These are phyloP conservation scores for Rousettus leschenaultii DNA, from an alignment of 2,113 vertebrate genomes.

Conservation along the genomic window DNA sequence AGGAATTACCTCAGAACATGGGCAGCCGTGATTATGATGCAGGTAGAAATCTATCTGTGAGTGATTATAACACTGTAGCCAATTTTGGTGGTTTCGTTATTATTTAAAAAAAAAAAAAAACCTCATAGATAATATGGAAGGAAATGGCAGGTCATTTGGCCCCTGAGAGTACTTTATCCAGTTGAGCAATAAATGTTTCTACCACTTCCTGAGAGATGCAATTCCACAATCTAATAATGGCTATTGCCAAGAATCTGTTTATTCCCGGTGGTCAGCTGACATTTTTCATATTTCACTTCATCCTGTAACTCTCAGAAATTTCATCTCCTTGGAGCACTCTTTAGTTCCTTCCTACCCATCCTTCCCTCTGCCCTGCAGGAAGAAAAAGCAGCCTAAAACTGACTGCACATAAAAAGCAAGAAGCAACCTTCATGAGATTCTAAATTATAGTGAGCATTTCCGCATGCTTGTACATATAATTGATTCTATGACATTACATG, in stretches of 20 bases:
- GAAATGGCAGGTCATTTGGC: constrained; percentile 64
- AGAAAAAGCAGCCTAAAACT: background rate
- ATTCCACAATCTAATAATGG: constrained; percentile 51
- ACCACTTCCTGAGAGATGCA: constrained; percentile 69
- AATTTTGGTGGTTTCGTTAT: constrained; percentile 48
- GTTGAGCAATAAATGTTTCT: constrained; percentile 63
- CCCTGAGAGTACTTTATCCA: constrained; percentile 57
- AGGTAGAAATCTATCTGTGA: background rate
- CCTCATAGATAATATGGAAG: constrained; percentile 65
- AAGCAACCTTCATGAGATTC: background rate
- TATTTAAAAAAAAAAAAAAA: constrained; percentile 44
- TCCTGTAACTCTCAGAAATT: constrained; percentile 6
- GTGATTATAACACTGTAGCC: constrained; percentile 31
- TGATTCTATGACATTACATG: background rate
- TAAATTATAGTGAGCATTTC: background rate
- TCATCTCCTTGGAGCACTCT: background rate
- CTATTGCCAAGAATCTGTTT: constrained; percentile 67
- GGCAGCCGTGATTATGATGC: background rate
- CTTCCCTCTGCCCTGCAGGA: background rate
- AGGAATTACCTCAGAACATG: background rate
- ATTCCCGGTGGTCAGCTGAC: constrained; percentile 63
- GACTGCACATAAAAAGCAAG: background rate
- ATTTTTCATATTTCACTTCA: constrained; percentile 42
- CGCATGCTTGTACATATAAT: background rate
- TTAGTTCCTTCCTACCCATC: background rate